These are phyloP conservation scores for Hydropsyche tenuis DNA, from an alignment of 1,140 invertebrate species.

Conservation along the genomic window DNA sequence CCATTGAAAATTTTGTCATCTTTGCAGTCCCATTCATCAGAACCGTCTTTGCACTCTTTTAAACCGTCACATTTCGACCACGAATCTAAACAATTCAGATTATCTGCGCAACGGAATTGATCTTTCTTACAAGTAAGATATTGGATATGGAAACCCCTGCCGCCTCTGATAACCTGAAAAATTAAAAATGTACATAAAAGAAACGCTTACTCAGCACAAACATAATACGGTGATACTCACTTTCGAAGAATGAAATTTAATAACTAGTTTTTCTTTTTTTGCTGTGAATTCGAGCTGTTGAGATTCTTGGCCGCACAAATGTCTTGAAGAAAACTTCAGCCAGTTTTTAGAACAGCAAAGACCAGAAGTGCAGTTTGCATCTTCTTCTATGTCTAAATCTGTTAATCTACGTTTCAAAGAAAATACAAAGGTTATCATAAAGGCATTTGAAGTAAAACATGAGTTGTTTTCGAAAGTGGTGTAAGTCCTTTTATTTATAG, in stretches of 20 bases:
- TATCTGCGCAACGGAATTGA: constrained; percentile 43
- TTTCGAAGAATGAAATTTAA: constrained; percentile 45
- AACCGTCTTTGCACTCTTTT: constrained; percentile 36
- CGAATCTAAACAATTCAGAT: constrained; percentile 35
- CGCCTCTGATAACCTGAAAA: constrained; percentile 39
- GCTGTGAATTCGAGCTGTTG: constrained; percentile 12
- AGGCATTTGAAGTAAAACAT: background rate
- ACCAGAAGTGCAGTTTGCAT: constrained; percentile 23
- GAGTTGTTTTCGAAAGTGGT: background rate
- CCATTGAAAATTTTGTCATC: background rate
- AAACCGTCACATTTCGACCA: constrained; percentile 41
- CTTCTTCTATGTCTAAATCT: constrained; percentile 45
- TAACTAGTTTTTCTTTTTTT: constrained; percentile 15
- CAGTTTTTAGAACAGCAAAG: constrained; percentile 44
- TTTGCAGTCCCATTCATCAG: constrained; percentile 42
- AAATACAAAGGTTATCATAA: background rate
- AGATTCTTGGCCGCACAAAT: constrained; percentile 40
- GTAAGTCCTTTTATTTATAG: too few relatives aligned
- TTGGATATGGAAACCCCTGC: constrained; percentile 36
- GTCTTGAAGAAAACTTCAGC: constrained; percentile 33
- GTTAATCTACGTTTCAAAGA: constrained; percentile 20
- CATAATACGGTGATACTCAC: constrained; percentile 23
- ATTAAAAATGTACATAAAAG: background rate
- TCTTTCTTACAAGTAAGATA: constrained; percentile 38
- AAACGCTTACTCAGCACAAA: background rate